Conservation (phyloP, 2,888 invertebrate genomes). For the Sacculina carcini region DNA sequence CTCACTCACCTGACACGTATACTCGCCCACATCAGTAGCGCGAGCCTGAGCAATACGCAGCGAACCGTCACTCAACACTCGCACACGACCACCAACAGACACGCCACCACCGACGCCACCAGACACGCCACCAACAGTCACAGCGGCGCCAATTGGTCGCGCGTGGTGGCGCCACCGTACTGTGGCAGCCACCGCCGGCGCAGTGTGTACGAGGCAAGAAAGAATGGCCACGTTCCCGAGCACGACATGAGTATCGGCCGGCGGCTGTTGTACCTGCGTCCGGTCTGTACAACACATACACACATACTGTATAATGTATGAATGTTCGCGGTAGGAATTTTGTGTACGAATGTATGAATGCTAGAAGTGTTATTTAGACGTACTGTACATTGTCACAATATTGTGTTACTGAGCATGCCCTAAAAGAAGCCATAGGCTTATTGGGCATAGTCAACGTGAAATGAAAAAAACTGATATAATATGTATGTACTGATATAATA, state of each 20-base stretch:
- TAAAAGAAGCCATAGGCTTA: no score
- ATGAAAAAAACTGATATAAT: no score
- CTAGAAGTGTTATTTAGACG: no score
- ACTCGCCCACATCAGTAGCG: constrained; percentile 76
- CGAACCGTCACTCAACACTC: constrained; percentile 43
- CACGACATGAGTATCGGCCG: constrained; percentile 67
- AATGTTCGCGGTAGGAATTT: no score
- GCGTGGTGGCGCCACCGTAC: constrained; percentile 13
- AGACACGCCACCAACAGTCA: no score
- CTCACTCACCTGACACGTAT: constrained; percentile 42
- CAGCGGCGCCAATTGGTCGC: constrained; percentile 4
- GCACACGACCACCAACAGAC: constrained; percentile 16
- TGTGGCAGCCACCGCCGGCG: constrained; percentile 58
- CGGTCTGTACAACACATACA: constrained; percentile 33
- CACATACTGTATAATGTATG: background rate
- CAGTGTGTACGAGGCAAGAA: constrained; percentile 79
- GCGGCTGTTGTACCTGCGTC: constrained; percentile 77
- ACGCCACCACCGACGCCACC: no score
- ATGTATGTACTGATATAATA: no score
- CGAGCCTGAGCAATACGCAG: constrained; percentile 64
- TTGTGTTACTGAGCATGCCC: no score
- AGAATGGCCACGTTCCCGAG: constrained; percentile 76
- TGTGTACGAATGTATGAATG: no score
- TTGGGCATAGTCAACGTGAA: no score
- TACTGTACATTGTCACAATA: no score